These are phyloP conservation scores for Melanotaenia boesemani DNA, from an alignment of 2,797 vertebrate genomes.

Conservation along the genomic window DNA sequence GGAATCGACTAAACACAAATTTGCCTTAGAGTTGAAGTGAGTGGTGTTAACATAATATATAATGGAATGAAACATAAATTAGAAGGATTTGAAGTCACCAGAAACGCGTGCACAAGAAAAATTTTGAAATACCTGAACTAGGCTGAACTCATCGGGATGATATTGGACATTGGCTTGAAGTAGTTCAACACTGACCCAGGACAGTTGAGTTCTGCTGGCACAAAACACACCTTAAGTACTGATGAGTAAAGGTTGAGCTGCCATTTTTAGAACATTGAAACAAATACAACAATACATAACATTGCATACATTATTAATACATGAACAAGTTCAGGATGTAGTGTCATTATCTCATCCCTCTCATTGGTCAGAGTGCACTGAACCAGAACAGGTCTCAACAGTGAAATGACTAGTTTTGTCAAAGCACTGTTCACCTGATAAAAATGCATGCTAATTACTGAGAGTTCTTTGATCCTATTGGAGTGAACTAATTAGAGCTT, in stretches of 20 bases:
- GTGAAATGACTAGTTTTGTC: neutral
- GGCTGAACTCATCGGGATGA: neutral
- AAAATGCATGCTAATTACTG: constrained; percentile 20
- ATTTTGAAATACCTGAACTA: neutral
- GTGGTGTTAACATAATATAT: neutral
- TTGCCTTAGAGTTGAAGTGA: neutral
- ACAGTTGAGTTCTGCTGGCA: neutral
- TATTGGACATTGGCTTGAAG: neutral
- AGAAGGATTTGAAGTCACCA: neutral
- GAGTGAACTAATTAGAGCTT: constrained; percentile 43
- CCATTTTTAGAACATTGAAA: neutral
- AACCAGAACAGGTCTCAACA: neutral
- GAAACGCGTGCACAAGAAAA: neutral
- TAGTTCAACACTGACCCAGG: neutral
- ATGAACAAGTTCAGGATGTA: neutral
- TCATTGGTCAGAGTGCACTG: neutral
- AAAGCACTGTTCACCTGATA: constrained; percentile 7
- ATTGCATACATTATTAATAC: neutral
- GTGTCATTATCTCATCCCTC: neutral
- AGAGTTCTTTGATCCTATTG: constrained; percentile 12
- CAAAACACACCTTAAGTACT: neutral
- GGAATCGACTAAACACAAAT: neutral
- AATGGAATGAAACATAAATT: neutral
- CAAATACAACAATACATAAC: neutral
- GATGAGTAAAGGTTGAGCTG: neutral